These are phyloP conservation scores for Balaeniceps rex DNA, from an alignment of 2,113 vertebrate genomes.

Conservation along the genomic window DNA sequence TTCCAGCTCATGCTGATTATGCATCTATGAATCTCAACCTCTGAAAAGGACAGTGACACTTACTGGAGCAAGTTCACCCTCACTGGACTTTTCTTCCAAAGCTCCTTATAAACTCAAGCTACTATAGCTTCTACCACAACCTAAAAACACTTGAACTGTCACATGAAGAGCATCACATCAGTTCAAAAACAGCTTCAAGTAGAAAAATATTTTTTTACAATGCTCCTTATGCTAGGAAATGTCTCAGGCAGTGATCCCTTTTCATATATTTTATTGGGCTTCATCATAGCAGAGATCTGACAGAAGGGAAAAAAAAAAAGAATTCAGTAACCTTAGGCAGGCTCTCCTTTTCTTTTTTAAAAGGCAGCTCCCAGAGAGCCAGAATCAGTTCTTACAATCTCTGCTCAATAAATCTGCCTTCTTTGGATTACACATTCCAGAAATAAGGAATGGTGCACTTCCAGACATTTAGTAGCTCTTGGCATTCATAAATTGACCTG, in stretches of 20 bases:
- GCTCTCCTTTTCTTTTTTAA: background rate
- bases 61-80: background rate
- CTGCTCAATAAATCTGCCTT: background rate
- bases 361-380: background rate
- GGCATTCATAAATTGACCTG: background rate
- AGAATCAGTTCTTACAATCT: background rate
- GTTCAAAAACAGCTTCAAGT: background rate
- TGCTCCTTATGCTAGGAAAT: background rate
- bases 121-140: background rate
- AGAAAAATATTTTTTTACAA: background rate
- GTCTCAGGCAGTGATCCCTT: background rate
- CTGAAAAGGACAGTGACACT: background rate
- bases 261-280: background rate
- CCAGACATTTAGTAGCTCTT: background rate
- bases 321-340: background rate
- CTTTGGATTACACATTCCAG: background rate
- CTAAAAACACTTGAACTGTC: background rate
- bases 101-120: background rate
- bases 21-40: background rate
- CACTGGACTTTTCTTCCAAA: background rate
- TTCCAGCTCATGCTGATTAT: background rate
- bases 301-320: background rate
- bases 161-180: background rate
- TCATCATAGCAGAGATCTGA: background rate
- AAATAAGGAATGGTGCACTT: background rate